Conservation (phyloP, 2,888 invertebrate species). For the Drosophila flavopinicola region DNA sequence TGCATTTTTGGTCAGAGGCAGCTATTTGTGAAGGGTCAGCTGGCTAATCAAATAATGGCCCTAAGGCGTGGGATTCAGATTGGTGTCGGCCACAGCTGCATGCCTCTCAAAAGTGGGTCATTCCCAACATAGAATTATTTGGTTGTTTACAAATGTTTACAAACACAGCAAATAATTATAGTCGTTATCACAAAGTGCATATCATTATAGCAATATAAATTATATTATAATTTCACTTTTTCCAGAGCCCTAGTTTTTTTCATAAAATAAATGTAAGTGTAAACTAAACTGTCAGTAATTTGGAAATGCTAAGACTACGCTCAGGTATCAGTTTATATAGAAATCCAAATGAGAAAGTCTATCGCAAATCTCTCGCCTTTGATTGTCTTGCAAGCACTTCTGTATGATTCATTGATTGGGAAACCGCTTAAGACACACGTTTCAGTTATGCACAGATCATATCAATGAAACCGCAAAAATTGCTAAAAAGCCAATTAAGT, state of each 20-base stretch:
- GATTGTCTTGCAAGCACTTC: neutral
- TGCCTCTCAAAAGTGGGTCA: constrained; percentile 36
- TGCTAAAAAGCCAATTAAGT: constrained; percentile 45
- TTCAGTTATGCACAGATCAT: constrained; percentile 8
- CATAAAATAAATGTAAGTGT: too few relatives aligned
- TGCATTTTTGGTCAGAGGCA: constrained; percentile 54
- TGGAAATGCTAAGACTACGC: too few relatives aligned
- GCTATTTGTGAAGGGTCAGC: constrained; percentile 41
- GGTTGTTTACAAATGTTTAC: constrained; percentile 5
- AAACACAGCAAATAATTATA: constrained; percentile 1
- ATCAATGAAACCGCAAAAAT: constrained; percentile 3
- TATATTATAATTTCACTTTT: too few relatives aligned
- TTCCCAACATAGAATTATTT: constrained; percentile 21
- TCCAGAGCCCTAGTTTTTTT: too few relatives aligned
- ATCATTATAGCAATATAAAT: too few relatives aligned
- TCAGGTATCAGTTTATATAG: neutral
- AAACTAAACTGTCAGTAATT: too few relatives aligned
- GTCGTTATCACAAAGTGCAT: neutral
- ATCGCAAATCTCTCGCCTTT: neutral
- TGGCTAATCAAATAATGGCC: constrained; percentile 56
- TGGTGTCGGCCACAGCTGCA: constrained; percentile 18
- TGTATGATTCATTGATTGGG: constrained; percentile 34
- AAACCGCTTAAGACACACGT: constrained; percentile 15
- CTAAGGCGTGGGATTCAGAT: constrained; percentile 36
- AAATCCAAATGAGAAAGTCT: too few relatives aligned